Base-by-base conservation (phyloP, 2,888 invertebrate species). In the Orthosia gracilis region DNA sequence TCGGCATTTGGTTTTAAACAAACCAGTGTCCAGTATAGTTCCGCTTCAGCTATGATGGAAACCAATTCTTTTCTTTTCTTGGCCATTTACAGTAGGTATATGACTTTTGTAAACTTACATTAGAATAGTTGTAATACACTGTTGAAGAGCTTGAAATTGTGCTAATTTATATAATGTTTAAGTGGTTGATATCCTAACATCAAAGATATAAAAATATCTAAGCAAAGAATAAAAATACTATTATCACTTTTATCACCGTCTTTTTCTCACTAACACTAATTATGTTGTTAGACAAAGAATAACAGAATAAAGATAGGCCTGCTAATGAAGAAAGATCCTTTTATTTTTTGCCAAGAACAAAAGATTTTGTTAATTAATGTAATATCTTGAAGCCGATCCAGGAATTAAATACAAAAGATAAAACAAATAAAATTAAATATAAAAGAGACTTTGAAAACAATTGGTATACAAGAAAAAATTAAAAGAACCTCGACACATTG, bases 361-460 rank as follows among this genome's bases (percentile, higher is more conserved):
- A 58, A 11, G 50, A 18, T 70, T 63, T 21, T 64, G 11, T 54
- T 80, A 73, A 80, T 80, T 59, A 76, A 59, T 80, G 52, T 63
- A 40, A 72, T 80, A 13, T 47, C 47, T 73, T 80, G 58, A 64
- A 73, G 31, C 15, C 4, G 31, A 63, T 58, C 23, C 9, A 62
- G 80, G 18, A 58, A 80, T 49, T 52, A 21, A 13, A 26, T 18
- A 59, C 18, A 68, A 78, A 72, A 31, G 61, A 52, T 4, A 15
- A n/a, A 47, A 61, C 0, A 45, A 52, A 52, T 9, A n/a, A 23
- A 62, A n/a, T 13, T 21, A 31, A 18, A 18, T 18, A 4, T 21
- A 54, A 2, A 59, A 59, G 13, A 78, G 23, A 59, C 3, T 58
- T 47, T 4, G n/a, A 23, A 18, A n/a, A 68, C 47, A 78, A 69